Evolutionary conservation across 1,140 invertebrate species (phyloP), one percentile per base, ranked within the genome.

Genomic region (Solen grandis): DNA sequence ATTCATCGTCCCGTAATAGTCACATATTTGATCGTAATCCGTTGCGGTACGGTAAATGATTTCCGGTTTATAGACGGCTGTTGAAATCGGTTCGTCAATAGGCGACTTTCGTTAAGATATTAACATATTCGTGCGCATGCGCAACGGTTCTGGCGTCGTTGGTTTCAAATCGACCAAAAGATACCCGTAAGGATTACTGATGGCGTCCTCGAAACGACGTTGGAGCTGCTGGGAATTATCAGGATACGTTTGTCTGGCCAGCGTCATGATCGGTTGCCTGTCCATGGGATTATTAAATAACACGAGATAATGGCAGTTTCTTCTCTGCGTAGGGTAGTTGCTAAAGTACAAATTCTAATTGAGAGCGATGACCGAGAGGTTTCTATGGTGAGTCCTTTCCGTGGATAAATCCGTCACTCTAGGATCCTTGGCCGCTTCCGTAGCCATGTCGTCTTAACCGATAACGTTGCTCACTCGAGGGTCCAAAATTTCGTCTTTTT

Each of bases 281-380:
- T 74, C 33, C 3, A 46, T 22, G 8, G 74, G 66, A 59, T 78
- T 83, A 5, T 83, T 83, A 57, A 78, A 78, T 22, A 78, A 59
- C 14, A 72, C 57, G 8, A 82, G 19, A 62, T 78, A 83, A 16
- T 83, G 68, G 46, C 75, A 54, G 31, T 73, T 82, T 54, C 80
- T 27, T 33, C 80, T n/a, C 50, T 82, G 80, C 16, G 52, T 82
- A 52, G 72, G 65, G 46, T 77, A 55, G n/a, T 79, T 79, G 33
- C 31, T 63, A 19, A 41, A 65, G 3, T 29, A 75, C 16, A 75
- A 16, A 25, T 29, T 75, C 33, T 63, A 59, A 27, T 75, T 75
- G 1, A 60, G 22, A 2, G 35, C n/a, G 38, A 73, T 73, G 13
- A 73, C 55, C 4, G 54, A 59, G 25, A 73, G 35, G 31, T 59